Evolutionary conservation across 37 sponge, comb jelly and placozoan species (phyloP).

Genomic region (Halisarca cf. caerulea): DNA sequence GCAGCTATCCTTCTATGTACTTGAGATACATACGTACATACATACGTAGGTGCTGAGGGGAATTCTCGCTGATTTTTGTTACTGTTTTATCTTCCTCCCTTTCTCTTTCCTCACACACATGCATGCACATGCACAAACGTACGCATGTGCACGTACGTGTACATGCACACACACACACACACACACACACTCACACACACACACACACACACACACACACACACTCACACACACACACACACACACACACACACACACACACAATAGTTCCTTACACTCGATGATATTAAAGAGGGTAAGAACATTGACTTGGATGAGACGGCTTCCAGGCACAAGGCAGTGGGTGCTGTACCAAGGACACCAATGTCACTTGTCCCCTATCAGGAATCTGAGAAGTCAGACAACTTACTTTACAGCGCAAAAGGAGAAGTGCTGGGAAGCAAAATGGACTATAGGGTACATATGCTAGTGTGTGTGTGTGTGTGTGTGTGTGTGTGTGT

Average conservation of each 20-base stretch:
- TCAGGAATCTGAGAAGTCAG: conserved; percentile 54
- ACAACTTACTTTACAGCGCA: conserved; percentile 45
- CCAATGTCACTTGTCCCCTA: conserved; percentile 77
- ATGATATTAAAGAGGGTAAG: conserved; percentile 65
- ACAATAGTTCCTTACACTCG: conserved; percentile 73
- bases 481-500: too few species aligned
- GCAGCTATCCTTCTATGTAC: too few species aligned
- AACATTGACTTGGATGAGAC: conserved; percentile 80
- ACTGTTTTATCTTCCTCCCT: too few species aligned
- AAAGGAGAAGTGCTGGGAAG: conserved; percentile 80
- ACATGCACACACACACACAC: conserved; percentile 2
- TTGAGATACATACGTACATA: too few species aligned
- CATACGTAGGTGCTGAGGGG: too few species aligned
- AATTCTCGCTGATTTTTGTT: too few species aligned
- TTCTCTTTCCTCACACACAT: too few species aligned
- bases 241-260: conserved; percentile 11
- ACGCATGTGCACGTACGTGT: too few species aligned
- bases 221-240: conserved; percentile 20
- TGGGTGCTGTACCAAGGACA: conserved; percentile 53
- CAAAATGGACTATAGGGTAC: conserved; percentile 75
- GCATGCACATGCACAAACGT: too few species aligned
- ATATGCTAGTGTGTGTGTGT: neutral
- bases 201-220: conserved; percentile 12
- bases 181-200: neutral
- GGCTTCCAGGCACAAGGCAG: conserved; percentile 24